Evolutionary conservation across 2,888 invertebrate genomes (phyloP), one percentile per base, ranked within the genome.

Genomic region (Cordilura impudica): DNA sequence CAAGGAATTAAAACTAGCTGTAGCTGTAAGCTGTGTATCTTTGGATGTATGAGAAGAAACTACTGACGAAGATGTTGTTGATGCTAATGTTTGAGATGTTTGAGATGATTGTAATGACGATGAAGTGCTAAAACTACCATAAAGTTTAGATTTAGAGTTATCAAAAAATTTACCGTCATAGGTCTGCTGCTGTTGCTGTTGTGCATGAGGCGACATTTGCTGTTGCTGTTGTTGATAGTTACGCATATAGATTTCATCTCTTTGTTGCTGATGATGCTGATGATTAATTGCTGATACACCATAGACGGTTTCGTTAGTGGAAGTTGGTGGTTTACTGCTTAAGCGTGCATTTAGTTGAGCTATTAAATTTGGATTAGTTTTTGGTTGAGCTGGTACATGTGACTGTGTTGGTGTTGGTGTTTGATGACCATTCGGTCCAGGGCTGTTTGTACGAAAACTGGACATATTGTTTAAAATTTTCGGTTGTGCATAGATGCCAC

Each of bases 401-500:
- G 79, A 67, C 71, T 79, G 79, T 75, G 79, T 79, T 58, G 87
- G 79, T 75, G 79, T 79, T 58, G 87, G 84, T 82, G 85, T 77
- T 79, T 87, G 84, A 56, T 81, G 75, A 10, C 87, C 86, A 65
- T 88, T 87, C 43, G 88, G 86, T 71, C 88, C 89, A 35, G 88
- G 89, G 81, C 89, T 89, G 16, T 81, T 80, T 53, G 84, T 88
- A 75, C 90, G 88, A 83, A 90, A 90, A 83, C 90, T 90, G 53
- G 90, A 89, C 88, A 90, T 88, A 83, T 86, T 90, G 81, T 86
- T 84, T 69, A 90, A 84, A 82, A 88, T 84, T 82, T 90, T 90
- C 26, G 90, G 90, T 83, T 90, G 90, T 60, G 90, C 90, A 84
- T 90, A 90, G 69, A 90, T 89, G 80, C 89, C 88, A 39, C 88